phyloP scores from a whole-genome alignment of 2,888 invertebrate genomes.

The Colostygia pectinataria region DNA sequence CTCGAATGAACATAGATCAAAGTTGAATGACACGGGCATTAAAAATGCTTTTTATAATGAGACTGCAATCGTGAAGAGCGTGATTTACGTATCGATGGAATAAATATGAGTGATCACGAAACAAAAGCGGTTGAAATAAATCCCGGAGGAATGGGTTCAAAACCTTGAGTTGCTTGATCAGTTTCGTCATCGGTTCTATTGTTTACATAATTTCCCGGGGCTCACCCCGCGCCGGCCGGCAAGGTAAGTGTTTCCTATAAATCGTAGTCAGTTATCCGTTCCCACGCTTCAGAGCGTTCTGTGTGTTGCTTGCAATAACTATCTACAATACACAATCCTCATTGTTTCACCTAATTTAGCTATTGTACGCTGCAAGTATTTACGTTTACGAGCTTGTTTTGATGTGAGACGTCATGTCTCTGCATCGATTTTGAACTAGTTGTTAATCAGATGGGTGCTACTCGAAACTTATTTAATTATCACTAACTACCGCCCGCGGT shows the following conservation, averaged over 20 bases:
- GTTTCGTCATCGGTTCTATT: slow-evolving; percentile 45
- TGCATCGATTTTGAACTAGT: slow-evolving; percentile 16
- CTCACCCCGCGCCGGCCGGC: slow-evolving; percentile 49
- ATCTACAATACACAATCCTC: slow-evolving; percentile 72
- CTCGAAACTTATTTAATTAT: slow-evolving; percentile 12
- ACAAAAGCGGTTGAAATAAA: slow-evolving; percentile 28
- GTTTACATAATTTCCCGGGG: slow-evolving; percentile 56
- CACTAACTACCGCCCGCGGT: too few species aligned
- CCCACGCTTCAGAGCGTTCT: slow-evolving; percentile 75
- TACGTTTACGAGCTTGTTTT: slow-evolving; percentile 66
- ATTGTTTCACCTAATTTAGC: slow-evolving; percentile 80
- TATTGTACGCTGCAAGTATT: slow-evolving; percentile 75
- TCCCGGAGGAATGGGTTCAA: slow-evolving; percentile 18
- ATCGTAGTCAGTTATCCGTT: slow-evolving; percentile 64
- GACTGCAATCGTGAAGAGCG: slow-evolving; percentile 63
- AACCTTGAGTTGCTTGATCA: slow-evolving; percentile 31
- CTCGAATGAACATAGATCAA: slow-evolving; percentile 72
- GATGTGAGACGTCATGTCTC: slow-evolving; percentile 41
- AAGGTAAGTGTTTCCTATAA: slow-evolving; percentile 58
- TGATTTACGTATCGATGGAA: slow-evolving; percentile 47
- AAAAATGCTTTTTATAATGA: slow-evolving; percentile 59
- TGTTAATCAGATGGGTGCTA: slow-evolving; percentile 12
- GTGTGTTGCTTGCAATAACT: slow-evolving; percentile 71
- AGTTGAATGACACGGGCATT: slow-evolving; percentile 72
- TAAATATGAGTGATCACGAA: slow-evolving; percentile 31